phyloP scores from a whole-genome alignment of 2,888 invertebrate genomes.

The Ochropleura plecta region DNA sequence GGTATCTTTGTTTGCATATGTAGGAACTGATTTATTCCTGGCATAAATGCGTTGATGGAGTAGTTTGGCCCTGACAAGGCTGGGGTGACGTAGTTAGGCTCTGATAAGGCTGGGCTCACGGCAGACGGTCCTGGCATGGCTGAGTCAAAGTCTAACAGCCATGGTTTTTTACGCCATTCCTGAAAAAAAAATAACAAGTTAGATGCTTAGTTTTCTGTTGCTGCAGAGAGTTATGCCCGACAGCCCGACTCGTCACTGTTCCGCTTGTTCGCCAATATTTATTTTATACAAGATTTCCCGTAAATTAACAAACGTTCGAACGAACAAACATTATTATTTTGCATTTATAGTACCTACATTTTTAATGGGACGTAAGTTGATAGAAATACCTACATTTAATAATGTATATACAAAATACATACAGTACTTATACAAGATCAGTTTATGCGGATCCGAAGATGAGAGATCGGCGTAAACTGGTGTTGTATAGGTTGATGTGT shows the following conservation, averaged over 20 bases:
- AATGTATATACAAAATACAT: no score
- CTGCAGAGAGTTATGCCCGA: no score
- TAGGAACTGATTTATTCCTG: not conserved
- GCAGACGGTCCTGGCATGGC: not conserved
- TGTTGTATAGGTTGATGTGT: no score
- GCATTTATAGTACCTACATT: not conserved
- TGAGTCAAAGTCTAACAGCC: no score
- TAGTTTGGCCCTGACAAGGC: not conserved
- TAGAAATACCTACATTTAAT: no score
- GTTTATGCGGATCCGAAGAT: no score
- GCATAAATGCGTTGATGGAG: not conserved
- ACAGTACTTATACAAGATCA: no score
- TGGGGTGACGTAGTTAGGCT: not conserved
- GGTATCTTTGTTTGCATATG: not conserved
- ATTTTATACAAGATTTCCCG: no score
- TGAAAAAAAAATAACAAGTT: not conserved
- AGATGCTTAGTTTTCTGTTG: not conserved
- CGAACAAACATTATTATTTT: not conserved
- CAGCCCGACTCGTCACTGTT: no score
- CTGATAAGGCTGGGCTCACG: not conserved
- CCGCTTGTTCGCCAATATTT: no score
- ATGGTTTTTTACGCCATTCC: not conserved
- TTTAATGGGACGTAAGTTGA: not conserved
- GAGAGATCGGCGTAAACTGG: no score
- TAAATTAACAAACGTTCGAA: no score